Conservation (phyloP, 2,113 vertebrate genomes). For the Microtus oregoni region DNA sequence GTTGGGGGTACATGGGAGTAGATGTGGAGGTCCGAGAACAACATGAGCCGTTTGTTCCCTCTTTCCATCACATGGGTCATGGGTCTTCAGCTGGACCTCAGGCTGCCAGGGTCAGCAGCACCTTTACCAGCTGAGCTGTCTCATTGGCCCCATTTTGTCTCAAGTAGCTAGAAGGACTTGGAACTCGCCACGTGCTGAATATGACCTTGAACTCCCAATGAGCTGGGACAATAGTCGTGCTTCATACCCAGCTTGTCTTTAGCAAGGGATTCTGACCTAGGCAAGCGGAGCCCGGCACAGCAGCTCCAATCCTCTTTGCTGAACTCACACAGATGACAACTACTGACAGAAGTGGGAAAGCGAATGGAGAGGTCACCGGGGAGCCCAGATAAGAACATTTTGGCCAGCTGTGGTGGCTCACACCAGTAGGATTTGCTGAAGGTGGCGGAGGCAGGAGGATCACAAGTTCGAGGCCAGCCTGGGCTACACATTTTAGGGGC, state of each 20-base stretch:
- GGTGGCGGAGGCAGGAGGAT: too few relatives aligned
- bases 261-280: neutral
- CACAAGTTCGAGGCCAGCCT: too few relatives aligned
- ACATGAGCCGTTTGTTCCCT: neutral
- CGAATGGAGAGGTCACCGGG: too few relatives aligned
- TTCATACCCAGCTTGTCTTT: neutral
- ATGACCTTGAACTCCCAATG: neutral
- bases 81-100: neutral
- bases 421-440: too few relatives aligned
- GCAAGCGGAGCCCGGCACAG: neutral
- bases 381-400: neutral
- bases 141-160: neutral
- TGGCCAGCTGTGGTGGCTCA: neutral
- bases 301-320: too few relatives aligned
- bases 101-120: too few relatives aligned
- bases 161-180: neutral
- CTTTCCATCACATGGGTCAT: neutral
- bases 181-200: neutral
- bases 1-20: too few relatives aligned
- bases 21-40: neutral
- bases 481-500: too few relatives aligned
- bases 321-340: neutral
- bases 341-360: neutral
- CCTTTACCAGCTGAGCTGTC: neutral
- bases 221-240: accelerated